Evolutionary conservation across 2,113 vertebrate species (phyloP), one percentile per base, ranked within the genome.

Genomic region (Oreochromis spilurus): DNA sequence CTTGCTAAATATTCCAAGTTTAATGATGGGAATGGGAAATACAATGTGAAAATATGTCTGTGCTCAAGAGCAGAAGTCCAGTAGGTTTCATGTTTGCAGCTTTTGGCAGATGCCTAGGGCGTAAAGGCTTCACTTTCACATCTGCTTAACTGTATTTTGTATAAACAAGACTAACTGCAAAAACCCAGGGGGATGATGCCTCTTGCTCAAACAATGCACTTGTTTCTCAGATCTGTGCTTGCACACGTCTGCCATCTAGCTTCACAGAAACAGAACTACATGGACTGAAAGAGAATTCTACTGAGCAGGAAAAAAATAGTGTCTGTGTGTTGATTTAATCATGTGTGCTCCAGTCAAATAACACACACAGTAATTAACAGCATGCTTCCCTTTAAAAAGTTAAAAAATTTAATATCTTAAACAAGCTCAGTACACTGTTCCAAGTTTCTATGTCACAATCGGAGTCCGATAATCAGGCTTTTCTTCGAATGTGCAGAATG

Each of bases 401-500:
- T 1, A 2, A 19, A 48, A 75, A 75, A 5, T 4, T 5, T 12
- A 31, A 65, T 58, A 86, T 34, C 14, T 10, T 16, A 55, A 31
- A 86, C 54, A 84, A 2, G 4, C 10, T 65, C 5, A n/a, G 14
- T 67, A 88, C 53, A 67, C 9, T 14, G 62, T 57, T 81, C 7
- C 24, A 26, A 21, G 11, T 34, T 60, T 84, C 31, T 11, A 19
- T 65, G 43, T 36, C 43, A 79, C 21, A 84, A 31, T 45, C 3
- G 2, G 12, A 12, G 43, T 50, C 70, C 6, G 21, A 89, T 84
- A 31, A 16, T 95, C 86, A 94, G 38, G 31, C 31, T 60, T 92
- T 91, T 78, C 79, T 95, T 87, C 62, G 72, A 48, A 99, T 97
- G 86, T 91, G 96, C 52, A 99, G 9, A 55, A 99, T 97, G 75